A percentile compares a stretch with the other conserved stretches of the same genome.
Evolutionary conservation across 2,888 invertebrate genomes (phyloP).

Genomic region (Pteria penguin): DNA sequence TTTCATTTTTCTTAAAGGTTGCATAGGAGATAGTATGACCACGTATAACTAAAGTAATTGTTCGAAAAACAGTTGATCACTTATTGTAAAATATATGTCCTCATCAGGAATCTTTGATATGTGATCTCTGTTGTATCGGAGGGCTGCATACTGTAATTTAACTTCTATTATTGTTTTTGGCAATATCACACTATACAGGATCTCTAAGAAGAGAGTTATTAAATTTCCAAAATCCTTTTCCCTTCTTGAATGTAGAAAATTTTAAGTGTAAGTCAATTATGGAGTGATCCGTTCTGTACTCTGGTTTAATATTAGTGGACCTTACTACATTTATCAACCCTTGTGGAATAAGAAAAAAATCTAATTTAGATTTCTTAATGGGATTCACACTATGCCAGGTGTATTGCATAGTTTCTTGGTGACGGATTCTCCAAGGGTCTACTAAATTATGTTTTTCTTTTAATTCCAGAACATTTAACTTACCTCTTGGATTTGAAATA

Average conservation of each 20-base stretch:
- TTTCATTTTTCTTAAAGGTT: no score
- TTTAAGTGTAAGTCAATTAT: background rate
- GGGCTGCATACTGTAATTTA: background rate
- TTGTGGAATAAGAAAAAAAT: background rate
- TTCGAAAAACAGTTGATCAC: background rate
- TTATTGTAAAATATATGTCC: background rate
- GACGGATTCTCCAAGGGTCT: no score
- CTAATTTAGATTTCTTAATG: no score
- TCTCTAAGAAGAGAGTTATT: background rate
- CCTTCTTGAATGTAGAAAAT: background rate
- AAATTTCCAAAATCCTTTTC: conserved; percentile 2
- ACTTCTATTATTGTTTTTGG: background rate
- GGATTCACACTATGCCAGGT: no score
- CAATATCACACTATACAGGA: background rate
- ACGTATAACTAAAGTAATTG: background rate
- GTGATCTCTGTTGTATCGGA: background rate
- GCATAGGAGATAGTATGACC: no score
- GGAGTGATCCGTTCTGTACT: background rate
- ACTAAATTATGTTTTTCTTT: no score
- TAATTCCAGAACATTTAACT: no score
- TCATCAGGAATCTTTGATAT: background rate
- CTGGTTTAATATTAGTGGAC: background rate
- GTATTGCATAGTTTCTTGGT: no score
- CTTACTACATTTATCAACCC: background rate
- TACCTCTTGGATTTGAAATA: no score